A percentile compares a stretch with the other conserved stretches of the same genome.
phyloP scores from a whole-genome alignment of 2,888 invertebrate species.

The Nezara viridula region DNA sequence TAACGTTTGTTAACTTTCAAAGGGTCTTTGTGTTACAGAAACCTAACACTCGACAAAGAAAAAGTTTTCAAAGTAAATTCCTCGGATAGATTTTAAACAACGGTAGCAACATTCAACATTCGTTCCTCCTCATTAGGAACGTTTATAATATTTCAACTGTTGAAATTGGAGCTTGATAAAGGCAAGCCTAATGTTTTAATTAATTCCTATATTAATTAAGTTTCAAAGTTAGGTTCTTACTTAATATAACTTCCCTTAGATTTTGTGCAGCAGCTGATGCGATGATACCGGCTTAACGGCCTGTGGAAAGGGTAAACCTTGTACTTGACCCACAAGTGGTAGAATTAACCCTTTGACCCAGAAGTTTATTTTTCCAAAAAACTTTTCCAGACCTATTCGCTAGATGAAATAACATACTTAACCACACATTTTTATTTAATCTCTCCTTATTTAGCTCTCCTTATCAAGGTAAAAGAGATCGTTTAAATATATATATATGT shows the following conservation, averaged over 20 bases:
- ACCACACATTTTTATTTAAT: too few relatives aligned
- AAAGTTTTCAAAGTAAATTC: background rate
- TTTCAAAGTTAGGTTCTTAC: background rate
- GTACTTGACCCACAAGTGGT: constrained; percentile 7
- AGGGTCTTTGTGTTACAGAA: background rate
- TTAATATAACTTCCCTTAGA: background rate
- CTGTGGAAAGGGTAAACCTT: background rate
- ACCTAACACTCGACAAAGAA: background rate
- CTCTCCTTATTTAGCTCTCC: too few relatives aligned
- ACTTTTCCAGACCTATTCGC: background rate
- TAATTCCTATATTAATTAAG: too few relatives aligned
- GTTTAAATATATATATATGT: too few relatives aligned
- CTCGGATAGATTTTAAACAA: background rate
- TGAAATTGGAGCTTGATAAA: background rate
- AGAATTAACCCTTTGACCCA: constrained; percentile 15
- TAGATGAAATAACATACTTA: background rate
- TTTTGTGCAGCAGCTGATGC: background rate
- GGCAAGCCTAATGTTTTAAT: too few relatives aligned
- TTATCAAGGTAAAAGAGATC: too few relatives aligned
- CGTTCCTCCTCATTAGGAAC: background rate
- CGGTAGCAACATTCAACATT: background rate
- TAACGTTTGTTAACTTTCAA: background rate
- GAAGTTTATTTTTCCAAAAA: background rate
- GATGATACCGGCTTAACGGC: background rate
- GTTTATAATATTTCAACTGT: background rate